Evolutionary conservation across 2,888 invertebrate genomes (phyloP).

Genomic region (Acleris holmiana): DNA sequence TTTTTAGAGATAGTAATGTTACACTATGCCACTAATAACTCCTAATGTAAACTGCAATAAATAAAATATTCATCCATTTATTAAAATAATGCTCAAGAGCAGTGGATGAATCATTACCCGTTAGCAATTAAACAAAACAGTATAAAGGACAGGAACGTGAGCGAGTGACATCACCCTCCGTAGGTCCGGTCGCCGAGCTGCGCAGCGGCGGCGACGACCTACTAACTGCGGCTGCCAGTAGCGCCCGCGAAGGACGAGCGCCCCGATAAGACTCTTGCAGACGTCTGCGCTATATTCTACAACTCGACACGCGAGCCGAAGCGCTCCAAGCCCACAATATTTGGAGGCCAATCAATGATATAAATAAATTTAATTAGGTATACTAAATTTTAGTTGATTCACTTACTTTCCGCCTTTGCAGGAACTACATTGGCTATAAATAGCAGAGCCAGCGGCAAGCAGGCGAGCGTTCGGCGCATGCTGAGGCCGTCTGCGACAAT

Average conservation of each 20-base stretch:
- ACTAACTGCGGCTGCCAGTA: conserved; percentile 6
- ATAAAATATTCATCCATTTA: no score
- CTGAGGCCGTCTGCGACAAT: conserved; percentile 19
- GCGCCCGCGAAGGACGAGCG: conserved; percentile 13
- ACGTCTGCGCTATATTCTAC: background rate
- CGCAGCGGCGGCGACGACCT: conserved; percentile 19
- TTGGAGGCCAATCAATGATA: conserved; percentile 31
- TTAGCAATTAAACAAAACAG: conserved; percentile 18
- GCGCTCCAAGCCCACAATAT: conserved; percentile 2
- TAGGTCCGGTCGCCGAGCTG: conserved; percentile 14
- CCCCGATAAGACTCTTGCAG: conserved; percentile 7
- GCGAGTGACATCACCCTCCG: conserved; percentile 27
- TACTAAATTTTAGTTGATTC: conserved; percentile 25
- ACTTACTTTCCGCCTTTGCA: conserved; percentile 34
- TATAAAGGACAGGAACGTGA: conserved; percentile 9
- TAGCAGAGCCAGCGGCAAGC: conserved; percentile 43
- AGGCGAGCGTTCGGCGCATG: conserved; percentile 33
- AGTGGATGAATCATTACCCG: conserved; percentile 22
- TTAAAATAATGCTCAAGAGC: no score
- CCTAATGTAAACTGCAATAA: background rate
- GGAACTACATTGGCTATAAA: conserved; percentile 30
- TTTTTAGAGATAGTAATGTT: no score
- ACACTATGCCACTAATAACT: no score
- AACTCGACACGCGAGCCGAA: background rate
- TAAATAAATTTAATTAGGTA: conserved; percentile 33